Evolutionary conservation across 2,113 vertebrate genomes (phyloP).

Genomic region (Trogon melanurus): DNA sequence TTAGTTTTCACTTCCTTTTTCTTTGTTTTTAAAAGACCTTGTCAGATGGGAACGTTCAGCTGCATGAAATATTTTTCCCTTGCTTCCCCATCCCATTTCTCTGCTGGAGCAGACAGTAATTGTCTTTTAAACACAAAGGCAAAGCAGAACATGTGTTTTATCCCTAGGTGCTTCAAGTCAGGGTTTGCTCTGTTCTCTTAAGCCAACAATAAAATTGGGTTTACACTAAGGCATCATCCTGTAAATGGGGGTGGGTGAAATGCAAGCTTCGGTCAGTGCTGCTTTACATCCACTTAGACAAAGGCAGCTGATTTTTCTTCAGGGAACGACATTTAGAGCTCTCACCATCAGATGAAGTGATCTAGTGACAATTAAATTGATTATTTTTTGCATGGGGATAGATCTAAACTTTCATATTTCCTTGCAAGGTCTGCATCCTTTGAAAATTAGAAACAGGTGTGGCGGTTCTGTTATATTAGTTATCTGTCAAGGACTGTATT

Average conservation of each 20-base stretch:
- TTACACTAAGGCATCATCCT: neutral
- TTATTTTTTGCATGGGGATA: neutral
- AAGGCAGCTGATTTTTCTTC: neutral
- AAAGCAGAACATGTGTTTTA: neutral
- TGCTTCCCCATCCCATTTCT: neutral
- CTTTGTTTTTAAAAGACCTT: neutral
- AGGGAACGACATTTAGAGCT: neutral
- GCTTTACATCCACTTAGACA: neutral
- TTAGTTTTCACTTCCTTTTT: neutral
- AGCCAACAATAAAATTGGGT: neutral
- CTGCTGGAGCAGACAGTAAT: neutral
- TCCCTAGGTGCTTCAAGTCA: neutral
- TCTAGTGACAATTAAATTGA: neutral
- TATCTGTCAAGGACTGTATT: neutral
- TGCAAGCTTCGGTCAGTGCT: neutral
- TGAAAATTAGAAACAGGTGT: neutral
- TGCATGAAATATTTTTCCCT: neutral
- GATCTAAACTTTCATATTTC: neutral
- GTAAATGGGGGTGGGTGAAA: neutral
- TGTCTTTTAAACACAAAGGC: neutral
- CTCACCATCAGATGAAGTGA: neutral
- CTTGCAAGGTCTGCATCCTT: neutral
- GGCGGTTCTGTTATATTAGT: neutral
- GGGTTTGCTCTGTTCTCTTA: neutral
- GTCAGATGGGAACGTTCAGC: neutral